Conservation (phyloP, 1,140 invertebrate genomes). For the Tachypleus tridentatus region DNA sequence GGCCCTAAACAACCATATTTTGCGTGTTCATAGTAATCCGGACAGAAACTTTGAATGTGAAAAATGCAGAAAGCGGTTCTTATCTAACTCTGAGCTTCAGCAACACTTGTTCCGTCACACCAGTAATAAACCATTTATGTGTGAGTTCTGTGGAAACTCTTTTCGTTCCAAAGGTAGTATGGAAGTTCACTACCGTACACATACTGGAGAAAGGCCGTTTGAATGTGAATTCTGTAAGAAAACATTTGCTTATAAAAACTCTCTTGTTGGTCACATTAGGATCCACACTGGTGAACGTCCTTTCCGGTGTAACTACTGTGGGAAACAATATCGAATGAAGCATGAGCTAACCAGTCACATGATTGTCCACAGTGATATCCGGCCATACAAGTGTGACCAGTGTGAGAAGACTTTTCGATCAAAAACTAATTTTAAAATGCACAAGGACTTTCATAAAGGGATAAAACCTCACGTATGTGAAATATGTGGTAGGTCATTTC, state of each 20-base stretch:
- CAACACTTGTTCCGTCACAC: slow-evolving; percentile 16
- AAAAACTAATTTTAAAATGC: slow-evolving; percentile 6
- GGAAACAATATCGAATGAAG: slow-evolving; percentile 38
- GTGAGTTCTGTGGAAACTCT: slow-evolving; percentile 18
- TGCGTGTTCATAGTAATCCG: slow-evolving; percentile 17
- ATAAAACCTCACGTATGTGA: slow-evolving; percentile 19
- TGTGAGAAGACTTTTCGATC: slow-evolving; percentile 21
- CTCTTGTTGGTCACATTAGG: slow-evolving; percentile 48
- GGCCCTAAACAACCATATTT: slow-evolving; percentile 15
- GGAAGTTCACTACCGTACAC: slow-evolving; percentile 48
- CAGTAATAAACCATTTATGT: slow-evolving; percentile 13
- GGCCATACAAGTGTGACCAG: slow-evolving; percentile 18
- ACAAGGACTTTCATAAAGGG: slow-evolving; percentile 21
- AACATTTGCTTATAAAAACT: slow-evolving; percentile 50
- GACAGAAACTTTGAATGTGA: slow-evolving; percentile 29
- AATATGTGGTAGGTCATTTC: slow-evolving; percentile 17
- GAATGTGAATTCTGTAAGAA: slow-evolving; percentile 52
- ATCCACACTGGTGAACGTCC: slow-evolving; percentile 67
- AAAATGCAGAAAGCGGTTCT: slow-evolving; percentile 27
- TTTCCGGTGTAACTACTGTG: slow-evolving; percentile 51
- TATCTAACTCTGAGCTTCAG: slow-evolving; percentile 29
- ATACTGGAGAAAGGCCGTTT: slow-evolving; percentile 60
- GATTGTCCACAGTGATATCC: slow-evolving; percentile 15
- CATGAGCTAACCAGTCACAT: slow-evolving; percentile 19
- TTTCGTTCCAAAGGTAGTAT: slow-evolving; percentile 17